Evolutionary conservation across 2,888 invertebrate species (phyloP).

Genomic region (Syrista parreyssii): DNA sequence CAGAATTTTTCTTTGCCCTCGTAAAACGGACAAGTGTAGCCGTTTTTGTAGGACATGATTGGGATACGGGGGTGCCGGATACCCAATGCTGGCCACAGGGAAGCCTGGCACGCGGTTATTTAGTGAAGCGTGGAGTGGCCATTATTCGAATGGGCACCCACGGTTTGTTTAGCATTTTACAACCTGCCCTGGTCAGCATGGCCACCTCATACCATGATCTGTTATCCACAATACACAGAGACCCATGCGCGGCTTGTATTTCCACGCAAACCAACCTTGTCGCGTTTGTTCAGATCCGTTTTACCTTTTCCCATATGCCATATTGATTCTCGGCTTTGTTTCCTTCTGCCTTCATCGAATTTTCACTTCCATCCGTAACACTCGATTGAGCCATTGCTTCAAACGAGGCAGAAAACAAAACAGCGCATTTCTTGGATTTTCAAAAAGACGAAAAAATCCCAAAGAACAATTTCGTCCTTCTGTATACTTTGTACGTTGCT

Average conservation of each 20-base stretch:
- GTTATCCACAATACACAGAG: background rate
- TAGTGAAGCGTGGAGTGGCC: slow-evolving; percentile 46
- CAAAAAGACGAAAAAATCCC: background rate
- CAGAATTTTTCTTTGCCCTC: no score
- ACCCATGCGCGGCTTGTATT: background rate
- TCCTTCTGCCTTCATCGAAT: background rate
- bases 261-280: background rate
- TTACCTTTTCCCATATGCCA: slow-evolving; percentile 1
- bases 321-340: slow-evolving; percentile 5
- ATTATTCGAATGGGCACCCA: slow-evolving; percentile 53
- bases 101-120: slow-evolving; percentile 37
- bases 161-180: slow-evolving; percentile 59
- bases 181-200: slow-evolving; percentile 29
- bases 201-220: slow-evolving; percentile 7
- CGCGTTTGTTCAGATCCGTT: background rate
- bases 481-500: background rate
- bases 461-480: background rate
- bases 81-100: background rate
- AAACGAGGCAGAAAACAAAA: background rate
- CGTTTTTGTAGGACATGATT: background rate
- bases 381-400: background rate
- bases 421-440: background rate
- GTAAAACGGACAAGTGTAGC: no score
- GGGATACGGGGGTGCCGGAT: background rate
- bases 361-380: background rate